Evolutionary conservation across 1,140 invertebrate genomes (phyloP).

Genomic region (Sarcophaga peregrina): DNA sequence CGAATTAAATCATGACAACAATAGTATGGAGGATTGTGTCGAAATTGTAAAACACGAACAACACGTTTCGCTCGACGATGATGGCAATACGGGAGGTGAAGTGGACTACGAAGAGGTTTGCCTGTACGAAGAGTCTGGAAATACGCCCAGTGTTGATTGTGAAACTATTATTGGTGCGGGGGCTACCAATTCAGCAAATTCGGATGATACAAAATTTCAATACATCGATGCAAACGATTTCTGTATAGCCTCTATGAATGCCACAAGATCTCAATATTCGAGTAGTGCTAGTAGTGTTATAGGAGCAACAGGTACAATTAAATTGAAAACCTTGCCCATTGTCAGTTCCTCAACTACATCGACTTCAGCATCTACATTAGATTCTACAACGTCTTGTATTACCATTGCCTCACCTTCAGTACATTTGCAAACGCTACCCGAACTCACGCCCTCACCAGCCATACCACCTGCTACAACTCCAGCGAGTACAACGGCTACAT

Average conservation of each 20-base stretch:
- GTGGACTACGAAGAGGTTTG: conserved; percentile 63
- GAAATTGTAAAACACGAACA: conserved; percentile 62
- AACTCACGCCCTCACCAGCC: neutral
- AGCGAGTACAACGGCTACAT: neutral
- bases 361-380: conserved; percentile 3
- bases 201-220: conserved; percentile 52
- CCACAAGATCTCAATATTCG: conserved; percentile 21
- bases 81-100: conserved; percentile 56
- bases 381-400: conserved; percentile 21
- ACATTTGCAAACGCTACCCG: conserved; percentile 34
- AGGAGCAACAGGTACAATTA: conserved; percentile 31
- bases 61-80: conserved; percentile 53
- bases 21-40: conserved; percentile 47
- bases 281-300: conserved; percentile 44
- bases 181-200: conserved; percentile 34
- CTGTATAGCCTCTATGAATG: conserved; percentile 44
- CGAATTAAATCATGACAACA: conserved; percentile 56
- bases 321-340: conserved; percentile 42
- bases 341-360: conserved; percentile 35
- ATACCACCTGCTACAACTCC: neutral
- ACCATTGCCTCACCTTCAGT: conserved; percentile 27
- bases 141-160: conserved; percentile 51
- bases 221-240: conserved; percentile 50
- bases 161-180: conserved; percentile 48
- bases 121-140: conserved; percentile 60